Evolutionary conservation across 1,140 invertebrate species (phyloP).

Genomic region (Philopotamus ludificatus): DNA sequence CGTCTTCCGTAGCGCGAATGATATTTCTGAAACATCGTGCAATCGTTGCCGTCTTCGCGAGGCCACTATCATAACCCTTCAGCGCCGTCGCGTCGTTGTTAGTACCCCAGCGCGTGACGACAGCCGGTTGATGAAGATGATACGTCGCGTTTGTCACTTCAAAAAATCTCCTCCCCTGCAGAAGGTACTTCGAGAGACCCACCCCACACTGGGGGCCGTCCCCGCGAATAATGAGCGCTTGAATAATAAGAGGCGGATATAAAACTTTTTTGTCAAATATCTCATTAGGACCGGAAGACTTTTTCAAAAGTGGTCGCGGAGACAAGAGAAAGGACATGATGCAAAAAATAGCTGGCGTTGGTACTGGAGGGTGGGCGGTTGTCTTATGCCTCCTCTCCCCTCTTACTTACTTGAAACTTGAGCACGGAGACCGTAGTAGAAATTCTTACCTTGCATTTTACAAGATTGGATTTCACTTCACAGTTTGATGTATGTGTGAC

Average conservation of each 20-base stretch:
- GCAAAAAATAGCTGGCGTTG: not conserved
- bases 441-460: too few relatives aligned
- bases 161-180: not conserved
- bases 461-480: too few relatives aligned
- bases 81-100: not conserved
- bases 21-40: too few relatives aligned
- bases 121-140: constrained; percentile 11
- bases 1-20: too few relatives aligned
- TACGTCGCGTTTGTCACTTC: constrained; percentile 15
- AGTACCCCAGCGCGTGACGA: not conserved
- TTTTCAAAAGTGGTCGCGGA: not conserved
- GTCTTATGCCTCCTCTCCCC: not conserved
- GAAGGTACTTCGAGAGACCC: constrained; percentile 1
- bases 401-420: not conserved
- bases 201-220: not conserved
- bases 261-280: constrained; percentile 23
- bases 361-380: too few relatives aligned
- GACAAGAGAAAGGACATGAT: not conserved
- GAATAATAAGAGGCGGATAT: constrained; percentile 18
- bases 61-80: too few relatives aligned
- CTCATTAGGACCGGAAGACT: constrained; percentile 16
- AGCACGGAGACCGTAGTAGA: not conserved
- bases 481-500: too few relatives aligned
- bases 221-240: constrained; percentile 18
- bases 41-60: too few relatives aligned